Percentiles rank a stretch among this genome's conserved stretches.
Conservation (phyloP, 2,113 vertebrate genomes). For the Chunga burmeisteri region DNA sequence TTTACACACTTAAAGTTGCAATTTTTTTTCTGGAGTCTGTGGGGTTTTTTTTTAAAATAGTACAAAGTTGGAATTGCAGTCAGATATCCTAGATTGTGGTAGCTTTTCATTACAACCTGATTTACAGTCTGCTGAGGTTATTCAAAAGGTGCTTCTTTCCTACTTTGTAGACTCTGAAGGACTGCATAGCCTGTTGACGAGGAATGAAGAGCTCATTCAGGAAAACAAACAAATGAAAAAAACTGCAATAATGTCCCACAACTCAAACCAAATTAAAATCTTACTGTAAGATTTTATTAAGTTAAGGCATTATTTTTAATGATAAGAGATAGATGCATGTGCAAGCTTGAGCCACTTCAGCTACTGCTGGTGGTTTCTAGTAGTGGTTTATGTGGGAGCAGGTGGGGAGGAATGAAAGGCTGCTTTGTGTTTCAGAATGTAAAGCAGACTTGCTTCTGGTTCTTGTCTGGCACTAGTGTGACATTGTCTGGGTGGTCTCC, state of each 20-base stretch:
- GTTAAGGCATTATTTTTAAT: neutral
- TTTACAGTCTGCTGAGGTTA: neutral
- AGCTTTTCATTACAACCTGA: neutral
- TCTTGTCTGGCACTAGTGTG: slow-evolving; percentile 6
- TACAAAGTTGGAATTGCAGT: neutral
- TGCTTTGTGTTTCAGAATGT: neutral
- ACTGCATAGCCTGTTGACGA: neutral
- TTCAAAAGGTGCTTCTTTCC: neutral
- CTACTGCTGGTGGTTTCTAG: neutral
- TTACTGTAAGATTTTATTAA: neutral
- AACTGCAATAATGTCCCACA: neutral
- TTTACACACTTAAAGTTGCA: neutral
- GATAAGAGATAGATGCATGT: neutral
- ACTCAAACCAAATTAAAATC: neutral
- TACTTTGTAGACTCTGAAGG: neutral
- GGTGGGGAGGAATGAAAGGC: neutral
- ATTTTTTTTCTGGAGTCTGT: neutral
- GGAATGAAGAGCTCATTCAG: neutral
- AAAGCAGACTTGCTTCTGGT: slow-evolving; percentile 34
- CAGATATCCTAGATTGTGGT: neutral
- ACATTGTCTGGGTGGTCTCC: neutral
- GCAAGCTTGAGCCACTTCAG: neutral
- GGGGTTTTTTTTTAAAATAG: neutral
- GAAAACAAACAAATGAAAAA: neutral
- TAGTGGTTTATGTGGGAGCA: neutral